phyloP scores from a whole-genome alignment of 2,797 vertebrate genomes.

The Pogoniulus pusillus region DNA sequence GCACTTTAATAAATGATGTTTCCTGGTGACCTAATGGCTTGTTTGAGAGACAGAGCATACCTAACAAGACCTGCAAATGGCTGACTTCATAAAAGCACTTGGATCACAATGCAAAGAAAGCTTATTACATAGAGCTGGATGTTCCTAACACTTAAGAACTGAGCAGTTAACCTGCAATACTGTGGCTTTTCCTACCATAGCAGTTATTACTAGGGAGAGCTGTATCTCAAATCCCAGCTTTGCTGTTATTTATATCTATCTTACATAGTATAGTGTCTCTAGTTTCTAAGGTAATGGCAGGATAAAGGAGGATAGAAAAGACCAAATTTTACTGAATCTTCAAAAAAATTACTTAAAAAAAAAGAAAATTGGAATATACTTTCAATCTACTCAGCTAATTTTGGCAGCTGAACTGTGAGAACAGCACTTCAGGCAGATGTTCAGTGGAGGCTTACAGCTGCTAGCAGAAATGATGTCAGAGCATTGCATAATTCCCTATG shows the following conservation, averaged over 20 bases:
- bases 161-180: not conserved
- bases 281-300: not conserved
- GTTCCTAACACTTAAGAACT: not conserved
- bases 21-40: conserved; percentile 11
- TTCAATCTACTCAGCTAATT: conserved; percentile 43
- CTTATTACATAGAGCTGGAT: not conserved
- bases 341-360: not conserved
- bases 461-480: conserved; percentile 41
- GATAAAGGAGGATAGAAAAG: not conserved
- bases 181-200: not conserved
- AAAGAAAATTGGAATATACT: conserved; percentile 1
- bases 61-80: conserved; percentile 9
- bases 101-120: not conserved
- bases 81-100: not conserved
- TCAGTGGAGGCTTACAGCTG: conserved; percentile 50
- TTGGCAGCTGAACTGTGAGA: conserved; percentile 56
- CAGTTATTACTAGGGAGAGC: not conserved
- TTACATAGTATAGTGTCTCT: not conserved
- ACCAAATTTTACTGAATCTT: not conserved
- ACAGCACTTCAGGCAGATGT: conserved; percentile 50
- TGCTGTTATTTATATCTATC: not conserved
- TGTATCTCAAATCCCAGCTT: not conserved
- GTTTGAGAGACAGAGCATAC: not conserved
- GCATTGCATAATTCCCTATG: conserved; percentile 38
- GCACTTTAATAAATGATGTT: conserved; percentile 30